Evolutionary conservation across 2,888 invertebrate genomes (phyloP), one percentile per base, ranked within the genome.

Genomic region (Serrognathus titanus): DNA sequence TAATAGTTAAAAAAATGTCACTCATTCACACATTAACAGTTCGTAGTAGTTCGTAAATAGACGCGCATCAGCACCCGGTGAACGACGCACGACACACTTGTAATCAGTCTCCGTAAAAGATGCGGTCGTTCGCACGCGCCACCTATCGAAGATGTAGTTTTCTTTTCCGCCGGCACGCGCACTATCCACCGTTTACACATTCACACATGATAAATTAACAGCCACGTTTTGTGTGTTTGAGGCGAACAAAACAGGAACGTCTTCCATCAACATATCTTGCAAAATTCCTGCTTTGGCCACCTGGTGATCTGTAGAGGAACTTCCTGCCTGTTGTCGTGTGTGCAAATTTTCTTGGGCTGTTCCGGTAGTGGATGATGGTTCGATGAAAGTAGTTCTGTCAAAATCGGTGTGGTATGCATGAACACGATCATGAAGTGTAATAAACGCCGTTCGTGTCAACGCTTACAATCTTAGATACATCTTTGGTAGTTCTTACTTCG

Each of bases 1-100:
- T 74, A 75, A 74, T 74, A 74, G 73, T 76, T 75, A 74, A 75
- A 75, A 63, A 75, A 72, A 68, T 69, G 72, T 71, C 69, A 61
- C 66, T 67, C 71, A 71, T 68, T 71, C 71, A 71, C 71, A 71
- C 71, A 52, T 55, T 52, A 50, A 58, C 53, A 37, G 53, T 58
- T 49, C 43, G 12, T 16, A 43, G 11, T 16, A 43, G 43, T 43
- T 43, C 43, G 24, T 31, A 31, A 31, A 31, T 43, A 43, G 43
- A 10, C 9, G 43, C 43, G 16, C 43, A 9, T 20, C 12, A 20
- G 16, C 43, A 43, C 43, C 20, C 12, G 43, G 43, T 31, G 24
- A 31, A 31, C 24, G 24, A 16, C 12, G 43, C 43, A 43, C 43
- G 43, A 20, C 43, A 43, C 43, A 20, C 13, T 43, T 43, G 43